phyloP scores from a whole-genome alignment of 2,113 vertebrate species.

The Dicerorhinus sumatrensis region DNA sequence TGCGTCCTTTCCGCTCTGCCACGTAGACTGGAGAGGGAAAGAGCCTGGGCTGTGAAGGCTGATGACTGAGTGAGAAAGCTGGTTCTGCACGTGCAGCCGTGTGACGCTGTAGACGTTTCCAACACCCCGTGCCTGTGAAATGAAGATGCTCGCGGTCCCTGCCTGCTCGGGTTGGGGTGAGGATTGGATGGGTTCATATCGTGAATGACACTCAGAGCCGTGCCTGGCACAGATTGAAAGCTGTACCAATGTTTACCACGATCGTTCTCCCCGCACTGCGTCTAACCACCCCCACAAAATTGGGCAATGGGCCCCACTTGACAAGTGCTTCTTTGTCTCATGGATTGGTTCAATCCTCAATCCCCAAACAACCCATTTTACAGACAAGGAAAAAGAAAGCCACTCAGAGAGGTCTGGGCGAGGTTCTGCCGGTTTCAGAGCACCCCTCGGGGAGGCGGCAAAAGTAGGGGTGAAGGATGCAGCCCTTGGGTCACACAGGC shows the following conservation, averaged over 20 bases:
- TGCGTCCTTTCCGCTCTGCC: neutral
- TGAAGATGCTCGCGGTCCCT: neutral
- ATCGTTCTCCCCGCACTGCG: fast-evolving
- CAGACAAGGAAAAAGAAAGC: neutral
- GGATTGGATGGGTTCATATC: fast-evolving
- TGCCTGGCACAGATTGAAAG: fast-evolving
- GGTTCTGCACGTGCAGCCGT: fast-evolving
- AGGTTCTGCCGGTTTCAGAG: neutral
- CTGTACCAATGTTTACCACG: fast-evolving
- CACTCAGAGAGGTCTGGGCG: neutral
- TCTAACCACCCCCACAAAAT: neutral
- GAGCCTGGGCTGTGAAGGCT: neutral
- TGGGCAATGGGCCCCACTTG: fast-evolving
- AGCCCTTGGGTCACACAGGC: neutral
- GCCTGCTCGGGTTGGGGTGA: neutral
- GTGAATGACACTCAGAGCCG: neutral
- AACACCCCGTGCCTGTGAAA: fast-evolving
- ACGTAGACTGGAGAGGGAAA: fast-evolving
- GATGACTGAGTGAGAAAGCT: fast-evolving
- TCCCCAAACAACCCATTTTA: neutral
- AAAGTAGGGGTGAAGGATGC: fast-evolving
- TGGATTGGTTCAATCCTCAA: neutral
- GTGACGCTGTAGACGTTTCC: neutral
- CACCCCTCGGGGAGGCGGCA: neutral
- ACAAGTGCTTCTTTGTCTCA: neutral